A percentile compares a stretch with the other conserved stretches of the same genome.
These are phyloP conservation scores for Anthoptus insignis DNA, from an alignment of 2,888 invertebrate genomes.

Conservation along the genomic window DNA sequence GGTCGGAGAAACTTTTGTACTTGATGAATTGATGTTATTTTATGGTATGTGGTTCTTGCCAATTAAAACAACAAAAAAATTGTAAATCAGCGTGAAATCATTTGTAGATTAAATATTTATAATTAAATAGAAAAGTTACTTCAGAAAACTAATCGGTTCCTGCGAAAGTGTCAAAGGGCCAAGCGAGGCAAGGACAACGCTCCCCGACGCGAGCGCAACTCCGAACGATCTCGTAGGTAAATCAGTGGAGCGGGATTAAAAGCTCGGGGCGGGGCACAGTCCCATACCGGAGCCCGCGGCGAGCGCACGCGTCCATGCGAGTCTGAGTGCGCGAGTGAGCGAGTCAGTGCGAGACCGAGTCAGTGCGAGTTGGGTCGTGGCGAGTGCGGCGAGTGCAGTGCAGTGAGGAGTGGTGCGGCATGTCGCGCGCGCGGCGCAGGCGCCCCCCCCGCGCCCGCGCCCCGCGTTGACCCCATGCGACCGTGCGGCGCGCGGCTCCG, in stretches of 20 bases:
- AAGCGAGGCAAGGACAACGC: constrained; percentile 5
- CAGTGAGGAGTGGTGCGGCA: no score
- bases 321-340: constrained; percentile 19
- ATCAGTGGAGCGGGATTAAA: constrained; percentile 32
- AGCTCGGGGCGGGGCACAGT: constrained; percentile 59
- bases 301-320: constrained; percentile 54
- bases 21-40: no score
- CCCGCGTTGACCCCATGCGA: no score
- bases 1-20: no score
- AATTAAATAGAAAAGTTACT: neutral
- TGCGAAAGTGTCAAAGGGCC: constrained; percentile 15
- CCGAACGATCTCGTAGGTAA: constrained; percentile 26
- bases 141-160: neutral
- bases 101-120: no score
- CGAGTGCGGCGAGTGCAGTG: constrained; percentile 43
- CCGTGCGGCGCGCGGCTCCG: no score
- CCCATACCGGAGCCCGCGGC: constrained; percentile 63
- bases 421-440: no score
- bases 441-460: no score
- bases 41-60: no score
- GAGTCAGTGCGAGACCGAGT: constrained; percentile 35
- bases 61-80: no score
- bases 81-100: no score
- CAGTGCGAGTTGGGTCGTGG: constrained; percentile 39
- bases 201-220: constrained; percentile 25